These are phyloP conservation scores for Sorex fumeus DNA, from an alignment of 2,113 vertebrate genomes.

Conservation along the genomic window DNA sequence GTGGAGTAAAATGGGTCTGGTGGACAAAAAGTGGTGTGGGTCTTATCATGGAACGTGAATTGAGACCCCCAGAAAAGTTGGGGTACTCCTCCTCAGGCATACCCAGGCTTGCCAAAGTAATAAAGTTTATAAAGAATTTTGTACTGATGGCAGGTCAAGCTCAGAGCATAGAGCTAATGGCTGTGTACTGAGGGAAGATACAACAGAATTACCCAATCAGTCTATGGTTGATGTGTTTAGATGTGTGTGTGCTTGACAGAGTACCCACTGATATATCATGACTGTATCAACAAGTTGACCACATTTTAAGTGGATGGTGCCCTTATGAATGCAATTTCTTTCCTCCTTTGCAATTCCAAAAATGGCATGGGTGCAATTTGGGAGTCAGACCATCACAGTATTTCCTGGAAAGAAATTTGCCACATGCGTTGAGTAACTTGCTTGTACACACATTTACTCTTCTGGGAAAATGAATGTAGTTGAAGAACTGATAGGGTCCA, in stretches of 20 bases:
- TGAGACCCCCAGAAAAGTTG: too few relatives aligned
- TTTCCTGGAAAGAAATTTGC: neutral
- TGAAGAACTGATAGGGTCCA: neutral
- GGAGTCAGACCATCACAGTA: neutral
- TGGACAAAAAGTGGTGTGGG: neutral
- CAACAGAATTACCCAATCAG: neutral
- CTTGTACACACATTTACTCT: neutral
- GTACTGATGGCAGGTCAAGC: fast-evolving
- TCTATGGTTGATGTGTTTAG: neutral
- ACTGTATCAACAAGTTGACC: neutral
- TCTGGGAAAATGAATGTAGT: neutral
- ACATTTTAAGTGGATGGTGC: neutral
- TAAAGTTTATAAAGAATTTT: constrained; percentile 3
- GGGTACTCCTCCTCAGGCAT: neutral
- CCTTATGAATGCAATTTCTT: neutral
- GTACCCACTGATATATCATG: neutral
- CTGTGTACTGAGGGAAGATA: neutral
- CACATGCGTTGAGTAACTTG: neutral
- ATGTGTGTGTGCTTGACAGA: neutral
- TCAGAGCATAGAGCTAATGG: neutral
- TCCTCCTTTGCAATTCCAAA: constrained; percentile 20
- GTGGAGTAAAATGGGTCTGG: neutral
- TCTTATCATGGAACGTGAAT: neutral
- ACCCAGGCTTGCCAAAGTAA: neutral
- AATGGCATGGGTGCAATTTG: neutral